These are phyloP conservation scores for Drosophila austrosaltans DNA, from an alignment of 2,888 invertebrate species.

Conservation along the genomic window DNA sequence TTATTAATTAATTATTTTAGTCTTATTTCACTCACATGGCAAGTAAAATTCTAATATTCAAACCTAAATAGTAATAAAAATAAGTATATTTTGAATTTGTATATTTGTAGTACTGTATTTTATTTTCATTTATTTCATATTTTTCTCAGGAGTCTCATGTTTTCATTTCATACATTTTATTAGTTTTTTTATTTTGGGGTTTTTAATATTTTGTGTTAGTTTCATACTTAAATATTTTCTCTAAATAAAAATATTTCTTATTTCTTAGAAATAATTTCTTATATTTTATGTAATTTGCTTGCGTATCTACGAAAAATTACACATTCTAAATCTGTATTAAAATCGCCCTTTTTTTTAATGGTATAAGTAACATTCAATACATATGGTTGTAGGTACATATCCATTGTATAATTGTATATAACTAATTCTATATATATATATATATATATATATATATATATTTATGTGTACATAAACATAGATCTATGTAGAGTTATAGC, in stretches of 20 bases:
- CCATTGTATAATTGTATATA: constrained; percentile 61
- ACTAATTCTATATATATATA: constrained; percentile 48
- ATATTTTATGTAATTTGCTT: constrained; percentile 13
- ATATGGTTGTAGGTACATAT: constrained; percentile 43
- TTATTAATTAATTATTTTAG: too few species aligned
- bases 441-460: constrained; percentile 35
- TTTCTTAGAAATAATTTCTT: constrained; percentile 49
- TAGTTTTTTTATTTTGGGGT: constrained; percentile 24
- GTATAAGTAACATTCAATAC: constrained; percentile 35
- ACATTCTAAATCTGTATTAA: constrained; percentile 52
- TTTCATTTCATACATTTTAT: constrained; percentile 68
- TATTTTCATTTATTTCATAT: constrained; percentile 52
- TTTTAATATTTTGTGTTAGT: constrained; percentile 59
- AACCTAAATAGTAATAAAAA: too few species aligned
- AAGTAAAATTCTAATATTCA: too few species aligned
- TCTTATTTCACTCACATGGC: too few species aligned
- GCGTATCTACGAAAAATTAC: constrained; percentile 25
- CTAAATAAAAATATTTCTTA: constrained; percentile 70
- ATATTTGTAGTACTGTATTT: constrained; percentile 56
- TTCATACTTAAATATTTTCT: constrained; percentile 63
- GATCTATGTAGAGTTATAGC: constrained; percentile 36
- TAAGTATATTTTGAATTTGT: background rate
- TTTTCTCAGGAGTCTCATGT: constrained; percentile 71
- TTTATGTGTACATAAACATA: constrained; percentile 16
- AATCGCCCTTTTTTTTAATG: constrained; percentile 53